Conservation (phyloP, 1,140 invertebrate genomes). For the Aphis gossypii region DNA sequence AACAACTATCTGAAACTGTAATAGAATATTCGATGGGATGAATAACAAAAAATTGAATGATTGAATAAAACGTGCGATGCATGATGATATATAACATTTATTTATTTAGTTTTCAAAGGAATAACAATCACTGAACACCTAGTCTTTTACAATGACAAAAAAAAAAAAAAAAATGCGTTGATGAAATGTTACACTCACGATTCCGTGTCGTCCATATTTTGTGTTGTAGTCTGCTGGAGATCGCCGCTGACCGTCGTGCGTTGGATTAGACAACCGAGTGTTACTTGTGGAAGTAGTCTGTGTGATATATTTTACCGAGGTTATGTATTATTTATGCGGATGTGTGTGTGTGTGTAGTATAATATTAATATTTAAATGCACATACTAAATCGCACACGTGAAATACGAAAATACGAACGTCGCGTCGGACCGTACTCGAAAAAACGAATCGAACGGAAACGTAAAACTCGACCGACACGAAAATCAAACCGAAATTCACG, state of each 20-base stretch:
- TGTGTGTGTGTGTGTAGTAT: too few species aligned
- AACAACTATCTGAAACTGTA: background rate
- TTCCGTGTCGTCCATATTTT: background rate
- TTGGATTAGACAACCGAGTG: background rate
- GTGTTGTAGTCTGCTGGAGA: background rate
- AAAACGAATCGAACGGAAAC: background rate
- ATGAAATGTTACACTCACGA: background rate
- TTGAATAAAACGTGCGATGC: background rate
- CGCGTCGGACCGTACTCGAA: too few species aligned
- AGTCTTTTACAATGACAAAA: background rate
- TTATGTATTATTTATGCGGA: too few species aligned
- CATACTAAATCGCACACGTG: background rate
- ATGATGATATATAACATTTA: background rate
- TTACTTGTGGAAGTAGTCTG: background rate
- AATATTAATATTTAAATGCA: too few species aligned
- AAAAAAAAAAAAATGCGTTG: background rate
- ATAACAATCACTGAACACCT: background rate
- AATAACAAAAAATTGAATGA: background rate
- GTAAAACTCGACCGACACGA: background rate
- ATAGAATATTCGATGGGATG: background rate
- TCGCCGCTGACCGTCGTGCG: background rate
- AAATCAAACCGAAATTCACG: background rate
- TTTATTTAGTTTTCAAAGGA: background rate
- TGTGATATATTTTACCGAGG: too few species aligned
- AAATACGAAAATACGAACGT: background rate